phyloP scores from a whole-genome alignment of 2,113 vertebrate genomes.

The Entelurus aequoreus region DNA sequence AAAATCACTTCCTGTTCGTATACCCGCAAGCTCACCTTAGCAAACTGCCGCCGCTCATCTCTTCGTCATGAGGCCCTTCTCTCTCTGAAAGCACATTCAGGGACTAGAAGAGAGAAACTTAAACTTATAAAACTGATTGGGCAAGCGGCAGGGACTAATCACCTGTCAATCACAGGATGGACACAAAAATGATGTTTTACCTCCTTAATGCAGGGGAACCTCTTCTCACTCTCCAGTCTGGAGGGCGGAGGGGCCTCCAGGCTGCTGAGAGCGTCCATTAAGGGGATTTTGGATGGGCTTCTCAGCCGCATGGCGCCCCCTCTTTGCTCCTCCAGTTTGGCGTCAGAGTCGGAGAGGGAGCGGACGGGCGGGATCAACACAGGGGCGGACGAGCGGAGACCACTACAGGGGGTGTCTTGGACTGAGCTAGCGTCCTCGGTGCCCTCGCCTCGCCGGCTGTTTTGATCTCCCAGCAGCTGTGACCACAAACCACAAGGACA shows the following conservation, averaged over 20 bases:
- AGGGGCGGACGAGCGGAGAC: constrained; percentile 53
- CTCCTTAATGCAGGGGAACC: constrained; percentile 78
- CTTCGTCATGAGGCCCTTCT: constrained; percentile 76
- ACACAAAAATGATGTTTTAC: constrained; percentile 39
- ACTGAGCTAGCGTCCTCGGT: constrained; percentile 61
- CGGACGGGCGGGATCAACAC: constrained; percentile 34
- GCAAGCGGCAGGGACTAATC: not conserved
- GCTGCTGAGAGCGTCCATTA: constrained; percentile 80
- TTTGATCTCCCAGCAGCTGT: constrained; percentile 82
- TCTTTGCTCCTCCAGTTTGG: constrained; percentile 72
- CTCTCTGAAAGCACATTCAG: constrained; percentile 70
- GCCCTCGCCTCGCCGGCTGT: constrained; percentile 54
- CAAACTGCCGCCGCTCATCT: constrained; percentile 84
- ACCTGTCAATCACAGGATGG: not conserved
- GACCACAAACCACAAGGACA: constrained; percentile 1
- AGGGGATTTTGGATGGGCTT: constrained; percentile 81
- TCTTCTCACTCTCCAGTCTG: constrained; percentile 77
- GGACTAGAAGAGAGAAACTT: constrained; percentile 55
- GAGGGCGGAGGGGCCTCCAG: constrained; percentile 70
- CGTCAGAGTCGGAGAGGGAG: constrained; percentile 80
- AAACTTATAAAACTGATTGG: too few relatives aligned
- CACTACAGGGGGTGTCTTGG: constrained; percentile 64
- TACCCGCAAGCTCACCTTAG: constrained; percentile 76
- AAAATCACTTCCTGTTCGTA: not conserved
- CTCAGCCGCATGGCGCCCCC: constrained; percentile 72